Evolutionary conservation across 1,140 invertebrate species (phyloP).

Genomic region (Drosophila melanogaster): Release_6_plus_ISO1_MT NT_033777.3:13067001-13067500

Average conservation of each 20-base stretch:
- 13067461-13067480: constrained; percentile 7
- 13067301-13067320: background rate
- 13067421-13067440: constrained; percentile 63
- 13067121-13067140: too few species aligned
- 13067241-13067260: too few species aligned
- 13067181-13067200: too few species aligned
- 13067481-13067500: constrained; percentile 40
- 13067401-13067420: constrained; percentile 44
- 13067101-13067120: too few species aligned
- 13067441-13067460: constrained; percentile 55
- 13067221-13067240: too few species aligned
- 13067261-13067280: too few species aligned
- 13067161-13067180: too few species aligned
- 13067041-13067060: background rate
- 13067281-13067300: background rate
- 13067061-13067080: background rate
- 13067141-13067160: too few species aligned
- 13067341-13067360: constrained; percentile 7
- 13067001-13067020: background rate
- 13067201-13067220: too few species aligned
- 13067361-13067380: constrained; percentile 59
- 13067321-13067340: background rate
- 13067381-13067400: constrained; percentile 35
- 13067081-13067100: too few species aligned
- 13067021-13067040: too few species aligned